These are phyloP conservation scores for Drosophila cardini DNA, from an alignment of 1,140 invertebrate genomes.

Conservation along the genomic window DNA sequence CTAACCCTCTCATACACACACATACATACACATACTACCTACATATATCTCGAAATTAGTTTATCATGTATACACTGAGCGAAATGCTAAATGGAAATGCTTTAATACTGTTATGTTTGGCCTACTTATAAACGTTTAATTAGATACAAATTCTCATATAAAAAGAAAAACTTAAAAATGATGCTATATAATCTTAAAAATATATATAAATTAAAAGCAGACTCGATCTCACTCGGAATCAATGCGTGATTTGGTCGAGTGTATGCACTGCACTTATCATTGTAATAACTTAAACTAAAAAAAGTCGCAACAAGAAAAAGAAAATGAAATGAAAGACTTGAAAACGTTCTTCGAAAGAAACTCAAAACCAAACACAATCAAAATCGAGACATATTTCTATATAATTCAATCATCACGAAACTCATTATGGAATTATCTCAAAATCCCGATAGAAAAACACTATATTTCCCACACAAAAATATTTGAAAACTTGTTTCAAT, in stretches of 20 bases:
- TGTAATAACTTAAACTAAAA: conserved; percentile 16
- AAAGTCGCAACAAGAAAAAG: conserved; percentile 2
- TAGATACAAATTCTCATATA: conserved; percentile 65
- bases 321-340: conserved; percentile 40
- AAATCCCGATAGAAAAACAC: conserved; percentile 49
- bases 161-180: too few species aligned
- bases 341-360: conserved; percentile 44
- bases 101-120: conserved; percentile 83
- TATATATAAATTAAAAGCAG: conserved; percentile 17
- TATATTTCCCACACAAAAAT: not conserved
- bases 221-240: not conserved
- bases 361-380: conserved; percentile 35
- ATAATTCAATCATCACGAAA: conserved; percentile 23
- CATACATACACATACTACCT: conserved; percentile 50
- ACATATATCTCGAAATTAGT: conserved; percentile 64
- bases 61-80: conserved; percentile 76
- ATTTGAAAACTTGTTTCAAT: conserved; percentile 34
- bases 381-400: conserved; percentile 29
- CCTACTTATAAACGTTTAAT: conserved; percentile 74
- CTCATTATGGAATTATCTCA: conserved; percentile 21
- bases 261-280: conserved; percentile 18
- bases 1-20: conserved; percentile 34
- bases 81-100: conserved; percentile 73
- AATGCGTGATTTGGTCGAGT: conserved; percentile 1
- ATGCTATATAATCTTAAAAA: conserved; percentile 26